Conservation (phyloP, 1,140 invertebrate genomes). For the Pogonognathellus flavescens region DNA sequence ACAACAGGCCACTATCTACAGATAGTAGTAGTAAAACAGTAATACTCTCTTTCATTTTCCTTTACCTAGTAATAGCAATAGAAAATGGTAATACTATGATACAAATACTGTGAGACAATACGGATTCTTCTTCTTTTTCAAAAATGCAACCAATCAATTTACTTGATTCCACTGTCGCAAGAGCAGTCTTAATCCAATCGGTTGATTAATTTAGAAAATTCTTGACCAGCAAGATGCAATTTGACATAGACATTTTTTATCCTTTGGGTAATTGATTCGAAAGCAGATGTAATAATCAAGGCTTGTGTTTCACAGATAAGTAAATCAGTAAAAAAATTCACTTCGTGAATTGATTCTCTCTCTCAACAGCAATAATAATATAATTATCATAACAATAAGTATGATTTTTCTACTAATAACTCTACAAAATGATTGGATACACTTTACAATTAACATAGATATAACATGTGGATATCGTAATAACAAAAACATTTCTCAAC, state of each 20-base stretch:
- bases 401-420: neutral
- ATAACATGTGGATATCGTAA: neutral
- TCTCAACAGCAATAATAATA: neutral
- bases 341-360: neutral
- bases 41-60: no score
- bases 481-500: neutral
- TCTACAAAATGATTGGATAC: no score
- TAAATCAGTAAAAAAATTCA: slow-evolving; percentile 18
- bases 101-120: no score
- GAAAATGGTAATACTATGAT: no score
- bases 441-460: no score
- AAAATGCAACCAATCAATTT: no score
- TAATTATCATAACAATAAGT: slow-evolving; percentile 3
- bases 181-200: neutral
- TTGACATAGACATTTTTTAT: neutral
- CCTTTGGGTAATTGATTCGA: slow-evolving; percentile 7
- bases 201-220: neutral
- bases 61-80: no score
- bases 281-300: neutral
- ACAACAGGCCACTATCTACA: no score
- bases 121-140: no score
- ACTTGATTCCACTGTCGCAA: no score
- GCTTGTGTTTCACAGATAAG: slow-evolving; percentile 18
- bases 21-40: no score
- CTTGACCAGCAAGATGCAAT: slow-evolving; percentile 45